phyloP scores from a whole-genome alignment of 2,113 vertebrate genomes.

The Rana temporaria region DNA sequence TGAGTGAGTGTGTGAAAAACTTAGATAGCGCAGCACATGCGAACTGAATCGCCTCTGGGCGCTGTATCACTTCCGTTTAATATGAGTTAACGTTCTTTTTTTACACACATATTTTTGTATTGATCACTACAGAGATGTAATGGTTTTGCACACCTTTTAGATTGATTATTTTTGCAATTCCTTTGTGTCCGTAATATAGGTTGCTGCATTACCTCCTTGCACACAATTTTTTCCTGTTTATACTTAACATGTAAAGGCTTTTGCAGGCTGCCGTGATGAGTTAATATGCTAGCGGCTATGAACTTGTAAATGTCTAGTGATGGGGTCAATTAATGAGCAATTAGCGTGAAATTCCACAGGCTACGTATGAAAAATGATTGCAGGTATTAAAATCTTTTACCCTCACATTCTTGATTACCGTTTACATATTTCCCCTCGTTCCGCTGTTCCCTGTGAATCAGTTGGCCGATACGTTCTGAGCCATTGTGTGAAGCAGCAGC shows the following conservation, averaged over 20 bases:
- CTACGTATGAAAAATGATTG: constrained; percentile 65
- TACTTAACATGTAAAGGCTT: constrained; percentile 41
- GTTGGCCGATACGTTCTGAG: constrained; percentile 53
- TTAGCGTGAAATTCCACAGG: constrained; percentile 65
- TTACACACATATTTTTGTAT: too few species aligned
- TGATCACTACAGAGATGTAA: too few species aligned
- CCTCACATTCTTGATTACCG: constrained; percentile 35
- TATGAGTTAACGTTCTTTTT: too few species aligned
- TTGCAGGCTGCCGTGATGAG: constrained; percentile 34
- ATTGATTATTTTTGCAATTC: too few species aligned
- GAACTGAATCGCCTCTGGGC: too few species aligned
- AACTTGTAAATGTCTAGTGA: constrained; percentile 63
- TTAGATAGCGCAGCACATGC: too few species aligned
- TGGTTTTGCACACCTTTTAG: too few species aligned
- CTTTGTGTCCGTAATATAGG: too few species aligned
- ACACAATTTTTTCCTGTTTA: too few species aligned
- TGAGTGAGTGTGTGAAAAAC: too few species aligned
- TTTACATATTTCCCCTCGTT: constrained; percentile 54
- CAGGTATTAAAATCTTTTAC: constrained; percentile 66
- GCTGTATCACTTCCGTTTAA: too few species aligned
- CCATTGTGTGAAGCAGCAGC: constrained; percentile 66
- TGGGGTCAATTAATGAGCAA: constrained; percentile 70
- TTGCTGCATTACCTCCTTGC: too few species aligned
- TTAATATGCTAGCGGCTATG: constrained; percentile 63
- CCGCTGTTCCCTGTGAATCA: constrained; percentile 56